A percentile compares a stretch with the other conserved stretches of the same genome.
Conservation (phyloP, 2,888 invertebrate genomes). For the Tachina fera region DNA sequence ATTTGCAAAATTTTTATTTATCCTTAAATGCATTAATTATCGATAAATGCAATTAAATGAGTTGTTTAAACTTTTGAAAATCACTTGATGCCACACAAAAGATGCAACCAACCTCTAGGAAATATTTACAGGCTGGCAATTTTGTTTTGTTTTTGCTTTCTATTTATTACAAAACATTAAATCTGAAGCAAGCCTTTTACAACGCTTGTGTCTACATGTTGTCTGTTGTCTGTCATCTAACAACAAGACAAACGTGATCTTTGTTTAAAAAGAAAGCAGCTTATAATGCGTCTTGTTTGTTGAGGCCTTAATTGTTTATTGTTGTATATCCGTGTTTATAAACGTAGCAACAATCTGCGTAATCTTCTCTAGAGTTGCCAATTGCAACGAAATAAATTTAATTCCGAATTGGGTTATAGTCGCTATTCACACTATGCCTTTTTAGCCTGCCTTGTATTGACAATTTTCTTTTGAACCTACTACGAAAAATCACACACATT, state of each 20-base stretch:
- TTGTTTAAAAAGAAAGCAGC: conserved; percentile 63
- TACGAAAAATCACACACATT: no score
- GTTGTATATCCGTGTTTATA: conserved; percentile 39
- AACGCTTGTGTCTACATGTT: conserved; percentile 43
- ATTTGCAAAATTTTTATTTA: not conserved
- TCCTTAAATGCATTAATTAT: conserved; percentile 50
- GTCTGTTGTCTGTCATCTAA: conserved; percentile 49
- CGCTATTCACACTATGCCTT: no score
- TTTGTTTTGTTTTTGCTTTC: conserved; percentile 5
- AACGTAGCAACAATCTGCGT: conserved; percentile 35
- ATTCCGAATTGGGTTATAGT: no score
- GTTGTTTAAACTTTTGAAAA: conserved; percentile 34
- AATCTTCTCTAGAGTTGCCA: conserved; percentile 53
- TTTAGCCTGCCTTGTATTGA: no score
- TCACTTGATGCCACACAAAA: not conserved
- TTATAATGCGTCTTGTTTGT: conserved; percentile 61
- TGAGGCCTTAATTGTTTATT: conserved; percentile 51
- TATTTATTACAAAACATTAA: not conserved
- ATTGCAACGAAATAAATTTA: not conserved
- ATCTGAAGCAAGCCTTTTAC: conserved; percentile 45
- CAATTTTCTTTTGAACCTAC: no score
- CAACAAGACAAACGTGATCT: conserved; percentile 60
- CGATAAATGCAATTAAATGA: conserved; percentile 41
- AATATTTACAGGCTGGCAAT: conserved; percentile 29
- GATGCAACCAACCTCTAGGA: conserved; percentile 42